Base-by-base conservation (phyloP, 2,888 invertebrate genomes). In the Penaeus monodon region DNA sequence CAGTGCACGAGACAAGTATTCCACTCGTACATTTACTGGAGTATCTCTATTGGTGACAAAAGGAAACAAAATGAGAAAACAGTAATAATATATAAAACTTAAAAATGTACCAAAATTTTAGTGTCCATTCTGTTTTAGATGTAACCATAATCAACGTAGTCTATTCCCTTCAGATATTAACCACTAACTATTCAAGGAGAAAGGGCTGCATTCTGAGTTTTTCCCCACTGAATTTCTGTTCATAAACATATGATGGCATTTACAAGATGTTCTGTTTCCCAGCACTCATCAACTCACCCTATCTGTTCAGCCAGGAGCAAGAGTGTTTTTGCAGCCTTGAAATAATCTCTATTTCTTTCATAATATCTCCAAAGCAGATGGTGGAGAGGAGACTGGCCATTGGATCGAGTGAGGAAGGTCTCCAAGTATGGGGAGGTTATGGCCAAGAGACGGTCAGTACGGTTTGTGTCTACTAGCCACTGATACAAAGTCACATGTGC, bases 301-400 rank as follows among this genome's bases (percentile, higher is more conserved):
- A 93, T 92, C 90, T 93, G 94, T 33, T 96, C 96, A 7, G 99
- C 97, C 88, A 99, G 94, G 91, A 96, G 96, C 90, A 97, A 96
- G 3, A 99, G 94, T 90, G 99, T 96, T 91, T 96, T 95, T 0
- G 99, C 98, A 2, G 99, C 99, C 20, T 97, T 96, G 1, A 96
- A 95, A 92, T 98, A 99, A 92, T 98, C 97, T 57, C 96, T 96
- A 91, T 95, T 96, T 92, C 96, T 96, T 92, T 99, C 98, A 91
- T 99, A 98, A 92, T 96, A 98, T 93, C 97, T 97, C 99, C 99
- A 99, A 85, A 99, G 93, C 90, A 99, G 93, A 92, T 98, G 97
- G 90, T 96, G 94, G 90, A 94, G 94, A 17, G 95, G 94, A 92
- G 94, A 93, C 85, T 93, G 93, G 38, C 90, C 91, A 90, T 91